phyloP scores from a whole-genome alignment of 2,113 vertebrate species.

The Australoheros scitulus region DNA sequence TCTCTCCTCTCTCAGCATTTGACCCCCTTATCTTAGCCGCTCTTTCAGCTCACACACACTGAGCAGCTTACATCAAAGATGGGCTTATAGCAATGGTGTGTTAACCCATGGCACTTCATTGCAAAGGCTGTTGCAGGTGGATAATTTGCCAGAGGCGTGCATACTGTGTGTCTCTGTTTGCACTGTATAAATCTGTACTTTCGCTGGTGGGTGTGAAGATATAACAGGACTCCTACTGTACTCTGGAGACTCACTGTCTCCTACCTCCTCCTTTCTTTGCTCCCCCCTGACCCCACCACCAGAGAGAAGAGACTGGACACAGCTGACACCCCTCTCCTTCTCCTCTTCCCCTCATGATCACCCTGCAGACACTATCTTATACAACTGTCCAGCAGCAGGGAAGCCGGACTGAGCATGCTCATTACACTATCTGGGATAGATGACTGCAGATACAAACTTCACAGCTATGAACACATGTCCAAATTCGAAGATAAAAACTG shows the following conservation, averaged over 20 bases:
- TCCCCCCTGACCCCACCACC: slow-evolving; percentile 37
- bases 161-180: slow-evolving; percentile 32
- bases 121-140: slow-evolving; percentile 60
- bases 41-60: slow-evolving; percentile 62
- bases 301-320: slow-evolving; percentile 60
- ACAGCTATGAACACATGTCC: slow-evolving; percentile 27
- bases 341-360: slow-evolving; percentile 39
- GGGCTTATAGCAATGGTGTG: slow-evolving; percentile 67
- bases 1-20: slow-evolving; percentile 38
- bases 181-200: slow-evolving; percentile 17
- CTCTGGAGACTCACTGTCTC: slow-evolving; percentile 17
- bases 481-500: slow-evolving; percentile 28
- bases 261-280: slow-evolving; percentile 15
- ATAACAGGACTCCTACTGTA: slow-evolving; percentile 41
- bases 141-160: slow-evolving; percentile 51
- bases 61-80: slow-evolving; percentile 73
- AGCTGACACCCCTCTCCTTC: slow-evolving; percentile 36
- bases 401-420: neutral
- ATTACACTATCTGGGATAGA: slow-evolving; percentile 7
- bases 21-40: slow-evolving; percentile 61
- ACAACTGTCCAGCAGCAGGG: slow-evolving; percentile 11
- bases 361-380: slow-evolving; percentile 24
- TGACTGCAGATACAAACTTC: slow-evolving; percentile 47
- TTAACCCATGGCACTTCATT: slow-evolving; percentile 74
- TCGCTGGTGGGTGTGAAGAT: slow-evolving; percentile 54